Conservation (phyloP, 2,113 vertebrate species). For the Laticauda laticaudata region DNA sequence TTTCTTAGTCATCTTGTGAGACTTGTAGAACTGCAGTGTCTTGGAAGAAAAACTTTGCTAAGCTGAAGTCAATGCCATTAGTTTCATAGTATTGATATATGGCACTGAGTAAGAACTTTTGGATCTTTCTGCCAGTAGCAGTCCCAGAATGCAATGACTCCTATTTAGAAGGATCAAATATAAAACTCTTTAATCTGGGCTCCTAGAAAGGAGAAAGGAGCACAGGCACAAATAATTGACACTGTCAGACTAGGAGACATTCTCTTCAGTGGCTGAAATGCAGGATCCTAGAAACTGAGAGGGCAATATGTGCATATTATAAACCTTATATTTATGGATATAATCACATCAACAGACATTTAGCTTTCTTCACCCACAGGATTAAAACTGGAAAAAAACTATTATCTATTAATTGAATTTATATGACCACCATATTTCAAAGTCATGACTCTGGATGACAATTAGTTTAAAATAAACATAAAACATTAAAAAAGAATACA, state of each 20-base stretch:
- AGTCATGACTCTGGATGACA: not conserved
- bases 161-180: not conserved
- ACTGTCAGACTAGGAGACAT: not conserved
- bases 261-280: not conserved
- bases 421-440: not conserved
- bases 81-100: not conserved
- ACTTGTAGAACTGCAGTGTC: not conserved
- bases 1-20: not conserved
- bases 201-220: not conserved
- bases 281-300: not conserved
- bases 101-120: not conserved
- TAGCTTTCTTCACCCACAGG: not conserved
- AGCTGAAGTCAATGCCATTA: not conserved
- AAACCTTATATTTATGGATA: conserved; percentile 1
- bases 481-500: not conserved
- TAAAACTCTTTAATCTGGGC: not conserved
- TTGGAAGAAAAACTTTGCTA: not conserved
- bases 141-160: rapidly evolving
- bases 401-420: not conserved
- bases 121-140: not conserved
- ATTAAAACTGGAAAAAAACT: not conserved
- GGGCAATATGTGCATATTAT: not conserved
- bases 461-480: not conserved
- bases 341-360: not conserved
- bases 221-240: conserved; percentile 7